Evolutionary conservation across 2,113 vertebrate species (phyloP), one percentile per base, ranked within the genome.

Genomic region (Aleadryas rufinucha): DNA sequence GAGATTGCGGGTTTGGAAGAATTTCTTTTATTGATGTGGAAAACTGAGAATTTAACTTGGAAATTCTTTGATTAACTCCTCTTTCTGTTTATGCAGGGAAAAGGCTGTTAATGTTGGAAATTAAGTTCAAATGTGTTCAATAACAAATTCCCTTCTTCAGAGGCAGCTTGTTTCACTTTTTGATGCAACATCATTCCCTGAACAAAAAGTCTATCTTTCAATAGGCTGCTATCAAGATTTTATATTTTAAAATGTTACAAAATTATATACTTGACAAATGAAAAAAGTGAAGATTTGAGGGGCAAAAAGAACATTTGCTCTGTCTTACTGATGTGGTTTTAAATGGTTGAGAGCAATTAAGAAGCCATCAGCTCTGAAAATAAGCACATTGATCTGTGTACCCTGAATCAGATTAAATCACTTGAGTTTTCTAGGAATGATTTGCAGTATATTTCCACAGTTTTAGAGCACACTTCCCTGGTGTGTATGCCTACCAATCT

Each of bases 31-130:
- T 45, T 86, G 70, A 95, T 88, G 76, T 41, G 81, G 84, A 95
- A 89, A 96, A 90, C 28, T 69, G 66, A 92, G 91, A 93, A 65
- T 93, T 87, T 89, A 93, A 92, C 66, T 92, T 90, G 54, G 87
- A 95, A 92, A 83, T 78, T 84, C 66, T 81, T 63, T 89, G 10
- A 63, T 96, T 92, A 82, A 47, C 7, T 91, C 42, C n/a, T 39
- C 64, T 68, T 85, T 78, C 72, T 93, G 50, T 93, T 96, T 92
- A 78, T 74, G 53, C n/a, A 71, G 30, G 84, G 37, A 93, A 90
- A 96, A 81, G 13, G 42, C 68, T 96, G 74, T 92, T 94, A 87
- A 92, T 44, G 9, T 72, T 91, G 80, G 66, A 96, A 93, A 88
- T 94, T 68, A 86, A 45, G 74, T 84, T 94, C 70, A 94, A 89